phyloP scores from a whole-genome alignment of 2,888 invertebrate species.

The Acrocera orbiculus region DNA sequence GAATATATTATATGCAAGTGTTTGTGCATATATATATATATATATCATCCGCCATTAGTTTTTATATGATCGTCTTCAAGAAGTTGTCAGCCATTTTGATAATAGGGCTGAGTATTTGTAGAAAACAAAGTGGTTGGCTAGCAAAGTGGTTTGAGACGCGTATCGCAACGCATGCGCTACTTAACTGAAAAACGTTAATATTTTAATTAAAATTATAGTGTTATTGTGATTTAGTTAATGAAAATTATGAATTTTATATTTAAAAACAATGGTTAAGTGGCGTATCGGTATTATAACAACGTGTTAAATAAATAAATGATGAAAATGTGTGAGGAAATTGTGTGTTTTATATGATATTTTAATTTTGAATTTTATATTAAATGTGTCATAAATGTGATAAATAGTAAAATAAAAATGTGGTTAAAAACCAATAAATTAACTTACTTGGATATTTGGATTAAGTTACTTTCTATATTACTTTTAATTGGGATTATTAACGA shows the following conservation, averaged over 20 bases:
- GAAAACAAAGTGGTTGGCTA: slow-evolving; percentile 11
- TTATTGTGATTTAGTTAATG: not conserved
- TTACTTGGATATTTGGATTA: slow-evolving; percentile 26
- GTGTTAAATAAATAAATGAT: not conserved
- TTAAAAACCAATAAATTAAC: slow-evolving; percentile 21
- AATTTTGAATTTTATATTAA: slow-evolving; percentile 3
- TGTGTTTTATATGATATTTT: not conserved
- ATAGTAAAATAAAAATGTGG: slow-evolving; percentile 23
- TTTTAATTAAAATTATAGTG: slow-evolving; percentile 6
- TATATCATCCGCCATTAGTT: too few relatives aligned
- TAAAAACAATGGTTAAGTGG: slow-evolving; percentile 8
- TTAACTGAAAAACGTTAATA: slow-evolving; percentile 11
- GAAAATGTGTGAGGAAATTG: slow-evolving; percentile 2
- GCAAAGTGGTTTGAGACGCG: slow-evolving; percentile 26
- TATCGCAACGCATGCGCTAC: slow-evolving; percentile 21
- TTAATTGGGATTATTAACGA: slow-evolving; percentile 12
- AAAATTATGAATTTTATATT: slow-evolving; percentile 2
- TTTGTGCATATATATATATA: too few relatives aligned
- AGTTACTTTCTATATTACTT: slow-evolving; percentile 13
- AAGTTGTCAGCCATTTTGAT: too few relatives aligned
- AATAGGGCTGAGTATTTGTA: too few relatives aligned
- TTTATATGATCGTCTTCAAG: too few relatives aligned
- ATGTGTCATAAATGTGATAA: slow-evolving; percentile 13
- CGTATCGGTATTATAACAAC: slow-evolving; percentile 4
- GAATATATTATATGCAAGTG: too few relatives aligned